These are phyloP conservation scores for Cochlearius cochlearius DNA, from an alignment of 2,113 vertebrate genomes.

Conservation along the genomic window DNA sequence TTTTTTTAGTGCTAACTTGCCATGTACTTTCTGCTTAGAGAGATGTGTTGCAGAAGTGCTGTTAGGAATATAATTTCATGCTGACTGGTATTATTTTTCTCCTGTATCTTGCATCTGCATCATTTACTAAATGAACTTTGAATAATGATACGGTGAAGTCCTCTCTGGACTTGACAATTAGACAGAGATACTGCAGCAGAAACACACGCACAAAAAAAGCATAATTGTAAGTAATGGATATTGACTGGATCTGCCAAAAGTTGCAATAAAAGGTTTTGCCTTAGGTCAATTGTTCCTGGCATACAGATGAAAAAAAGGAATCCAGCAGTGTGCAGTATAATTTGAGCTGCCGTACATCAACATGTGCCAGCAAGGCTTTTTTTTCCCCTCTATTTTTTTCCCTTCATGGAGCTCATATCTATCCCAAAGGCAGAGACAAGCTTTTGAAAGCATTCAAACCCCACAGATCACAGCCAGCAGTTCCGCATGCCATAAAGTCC, in stretches of 20 bases:
- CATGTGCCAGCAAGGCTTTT: neutral
- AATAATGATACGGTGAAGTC: neutral
- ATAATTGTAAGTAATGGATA: constrained; percentile 6
- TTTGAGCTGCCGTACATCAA: neutral
- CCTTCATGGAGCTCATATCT: neutral
- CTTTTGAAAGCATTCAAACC: neutral
- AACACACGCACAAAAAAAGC: neutral
- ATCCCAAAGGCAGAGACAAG: neutral
- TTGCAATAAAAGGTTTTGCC: constrained; percentile 13
- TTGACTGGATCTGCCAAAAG: constrained; percentile 29
- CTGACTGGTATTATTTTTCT: neutral
- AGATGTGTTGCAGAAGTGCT: neutral
- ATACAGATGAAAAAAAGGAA: neutral
- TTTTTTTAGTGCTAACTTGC: neutral
- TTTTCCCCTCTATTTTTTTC: neutral
- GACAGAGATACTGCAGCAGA: neutral
- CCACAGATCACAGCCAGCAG: neutral
- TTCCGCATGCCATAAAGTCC: neutral
- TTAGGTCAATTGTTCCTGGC: constrained; percentile 31
- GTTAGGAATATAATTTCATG: neutral
- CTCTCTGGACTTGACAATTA: neutral
- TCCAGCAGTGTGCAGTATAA: neutral
- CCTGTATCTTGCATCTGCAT: neutral
- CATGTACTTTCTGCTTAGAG: neutral
- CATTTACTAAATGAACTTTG: constrained; percentile 11